Evolutionary conservation across 2,888 invertebrate species (phyloP).

Genomic region (Onthophagus sagittarius): DNA sequence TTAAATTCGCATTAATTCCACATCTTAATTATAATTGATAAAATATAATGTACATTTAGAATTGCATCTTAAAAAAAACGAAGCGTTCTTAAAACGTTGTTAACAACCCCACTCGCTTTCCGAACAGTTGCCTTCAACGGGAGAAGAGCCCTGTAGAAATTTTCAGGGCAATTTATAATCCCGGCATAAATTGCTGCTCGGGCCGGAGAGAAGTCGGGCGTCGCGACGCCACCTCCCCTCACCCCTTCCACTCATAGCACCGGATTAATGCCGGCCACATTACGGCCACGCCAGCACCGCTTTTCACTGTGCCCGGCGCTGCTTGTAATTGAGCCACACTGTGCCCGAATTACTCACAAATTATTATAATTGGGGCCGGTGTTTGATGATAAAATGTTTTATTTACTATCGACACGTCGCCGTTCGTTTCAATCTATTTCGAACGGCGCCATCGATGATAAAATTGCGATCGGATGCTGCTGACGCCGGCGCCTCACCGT

Average conservation of each 20-base stretch:
- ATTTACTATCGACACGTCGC: conserved; percentile 21
- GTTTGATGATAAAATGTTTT: conserved; percentile 24
- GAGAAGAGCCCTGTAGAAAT: background rate
- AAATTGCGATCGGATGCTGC: background rate
- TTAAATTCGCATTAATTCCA: background rate
- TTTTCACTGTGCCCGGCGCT: background rate
- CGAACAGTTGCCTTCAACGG: background rate
- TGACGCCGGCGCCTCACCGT: background rate
- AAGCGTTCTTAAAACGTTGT: background rate
- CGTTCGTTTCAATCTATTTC: conserved; percentile 3
- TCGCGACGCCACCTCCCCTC: background rate
- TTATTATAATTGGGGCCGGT: conserved; percentile 25
- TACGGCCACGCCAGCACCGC: background rate
- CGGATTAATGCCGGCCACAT: background rate
- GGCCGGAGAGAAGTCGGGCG: background rate
- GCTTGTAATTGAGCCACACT: conserved; percentile 21
- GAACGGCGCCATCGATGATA: background rate
- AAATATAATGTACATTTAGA: background rate
- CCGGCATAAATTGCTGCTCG: background rate
- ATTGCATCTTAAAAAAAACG: background rate
- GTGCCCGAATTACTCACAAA: conserved; percentile 30
- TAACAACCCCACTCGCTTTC: background rate
- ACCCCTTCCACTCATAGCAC: background rate
- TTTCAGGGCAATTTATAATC: background rate
- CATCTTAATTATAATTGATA: background rate